Conservation (phyloP, 2,888 invertebrate species). For the Dryococelus australis region DNA sequence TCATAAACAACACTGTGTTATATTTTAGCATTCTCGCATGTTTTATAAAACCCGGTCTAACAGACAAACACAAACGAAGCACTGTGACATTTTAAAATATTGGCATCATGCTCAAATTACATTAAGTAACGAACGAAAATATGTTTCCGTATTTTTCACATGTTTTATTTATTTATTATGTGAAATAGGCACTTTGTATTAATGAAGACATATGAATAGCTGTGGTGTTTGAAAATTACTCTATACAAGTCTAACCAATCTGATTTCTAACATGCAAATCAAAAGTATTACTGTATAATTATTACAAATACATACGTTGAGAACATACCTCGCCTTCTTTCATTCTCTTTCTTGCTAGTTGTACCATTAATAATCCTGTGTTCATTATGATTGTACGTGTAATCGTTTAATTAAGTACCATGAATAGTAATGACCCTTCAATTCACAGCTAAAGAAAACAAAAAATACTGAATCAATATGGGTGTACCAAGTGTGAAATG, state of each 20-base stretch:
- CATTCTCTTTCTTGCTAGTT: not conserved
- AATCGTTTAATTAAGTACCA: not conserved
- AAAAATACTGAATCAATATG: not conserved
- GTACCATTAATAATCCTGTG: not conserved
- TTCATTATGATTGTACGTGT: not conserved
- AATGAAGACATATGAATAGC: not conserved
- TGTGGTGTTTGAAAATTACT: not conserved
- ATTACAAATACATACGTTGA: not conserved
- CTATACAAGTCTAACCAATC: not conserved
- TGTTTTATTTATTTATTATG: not conserved
- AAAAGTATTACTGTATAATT: not conserved
- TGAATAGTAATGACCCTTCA: not conserved
- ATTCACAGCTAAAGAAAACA: not conserved
- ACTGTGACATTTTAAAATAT: no score
- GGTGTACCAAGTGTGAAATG: not conserved
- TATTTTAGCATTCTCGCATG: not conserved
- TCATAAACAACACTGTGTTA: not conserved
- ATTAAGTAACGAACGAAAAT: no score
- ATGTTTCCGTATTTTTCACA: not conserved
- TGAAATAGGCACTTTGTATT: not conserved
- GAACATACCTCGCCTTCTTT: not conserved
- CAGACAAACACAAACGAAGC: no score
- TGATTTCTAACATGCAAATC: not conserved
- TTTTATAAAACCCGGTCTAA: no score
- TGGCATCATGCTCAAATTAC: no score